Evolutionary conservation across 2,797 vertebrate genomes (phyloP).

Genomic region (Characodon lateralis): DNA sequence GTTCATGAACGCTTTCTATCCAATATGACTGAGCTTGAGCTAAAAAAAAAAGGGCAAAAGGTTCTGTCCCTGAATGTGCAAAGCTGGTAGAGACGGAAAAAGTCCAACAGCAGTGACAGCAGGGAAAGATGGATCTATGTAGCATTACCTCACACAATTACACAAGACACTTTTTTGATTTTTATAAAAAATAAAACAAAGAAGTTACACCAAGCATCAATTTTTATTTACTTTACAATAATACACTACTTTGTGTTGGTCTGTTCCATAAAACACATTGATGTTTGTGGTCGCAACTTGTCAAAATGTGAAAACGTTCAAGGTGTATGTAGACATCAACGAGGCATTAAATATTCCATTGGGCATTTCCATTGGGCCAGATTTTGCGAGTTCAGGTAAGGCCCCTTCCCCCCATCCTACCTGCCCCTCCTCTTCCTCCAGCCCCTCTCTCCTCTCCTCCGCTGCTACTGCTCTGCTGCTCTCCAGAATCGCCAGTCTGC

Average conservation of each 20-base stretch:
- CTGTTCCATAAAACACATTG: background rate
- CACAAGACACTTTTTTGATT: too few relatives aligned
- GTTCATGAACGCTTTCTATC: background rate
- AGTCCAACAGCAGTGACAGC: too few relatives aligned
- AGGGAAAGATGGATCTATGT: too few relatives aligned
- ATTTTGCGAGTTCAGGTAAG: slow-evolving; percentile 1
- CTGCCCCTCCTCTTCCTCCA: slow-evolving; percentile 62
- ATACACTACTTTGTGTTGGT: too few relatives aligned
- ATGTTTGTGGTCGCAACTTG: background rate
- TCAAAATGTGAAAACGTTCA: background rate
- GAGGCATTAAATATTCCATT: background rate
- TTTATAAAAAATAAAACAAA: too few relatives aligned
- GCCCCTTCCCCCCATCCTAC: slow-evolving; percentile 35
- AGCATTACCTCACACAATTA: background rate
- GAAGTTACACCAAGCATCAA: too few relatives aligned
- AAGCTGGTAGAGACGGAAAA: too few relatives aligned
- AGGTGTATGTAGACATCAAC: too few relatives aligned
- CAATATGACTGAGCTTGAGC: background rate
- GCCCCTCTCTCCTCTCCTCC: slow-evolving; percentile 63
- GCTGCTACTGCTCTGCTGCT: slow-evolving; percentile 75
- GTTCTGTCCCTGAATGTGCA: too few relatives aligned
- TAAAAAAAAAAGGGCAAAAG: background rate
- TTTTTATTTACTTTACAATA: too few relatives aligned
- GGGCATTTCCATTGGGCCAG: slow-evolving; percentile 5
- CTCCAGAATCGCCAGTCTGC: slow-evolving; percentile 77